These are phyloP conservation scores for Jordanella pulchra DNA, from an alignment of 2,797 vertebrate genomes.

Conservation along the genomic window DNA sequence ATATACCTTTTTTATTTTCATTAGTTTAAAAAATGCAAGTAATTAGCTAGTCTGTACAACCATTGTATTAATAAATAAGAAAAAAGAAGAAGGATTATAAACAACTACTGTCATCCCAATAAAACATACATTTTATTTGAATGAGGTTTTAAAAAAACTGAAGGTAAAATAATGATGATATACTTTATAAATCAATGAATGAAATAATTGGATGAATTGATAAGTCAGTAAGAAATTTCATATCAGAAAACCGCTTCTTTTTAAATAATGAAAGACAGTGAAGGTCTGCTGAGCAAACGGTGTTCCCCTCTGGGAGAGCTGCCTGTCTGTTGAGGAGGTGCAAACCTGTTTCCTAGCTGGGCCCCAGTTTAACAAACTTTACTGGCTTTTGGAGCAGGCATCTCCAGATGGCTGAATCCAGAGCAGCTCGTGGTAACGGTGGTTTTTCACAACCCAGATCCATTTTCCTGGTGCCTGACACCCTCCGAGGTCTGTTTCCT, in stretches of 20 bases:
- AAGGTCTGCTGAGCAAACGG: conserved; percentile 21
- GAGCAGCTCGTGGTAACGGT: conserved; percentile 82
- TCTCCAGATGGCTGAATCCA: conserved; percentile 84
- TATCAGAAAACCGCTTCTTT: neutral
- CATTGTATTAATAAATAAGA: conserved; percentile 22
- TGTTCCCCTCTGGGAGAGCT: conserved; percentile 52
- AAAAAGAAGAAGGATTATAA: neutral
- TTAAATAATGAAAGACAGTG: neutral
- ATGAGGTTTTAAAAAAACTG: neutral
- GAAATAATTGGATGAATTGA: neutral
- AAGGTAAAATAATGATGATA: conserved; percentile 14
- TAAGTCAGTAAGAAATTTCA: neutral
- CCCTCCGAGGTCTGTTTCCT: conserved; percentile 83
- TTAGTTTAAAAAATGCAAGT: conserved; percentile 27
- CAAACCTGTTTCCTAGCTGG: conserved; percentile 82
- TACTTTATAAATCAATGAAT: neutral
- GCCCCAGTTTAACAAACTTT: conserved; percentile 76
- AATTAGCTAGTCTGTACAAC: conserved; percentile 24
- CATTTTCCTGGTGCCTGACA: conserved; percentile 80
- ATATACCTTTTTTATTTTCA: conserved; percentile 18
- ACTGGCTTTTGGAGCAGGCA: conserved; percentile 80
- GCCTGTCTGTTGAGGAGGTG: conserved; percentile 68
- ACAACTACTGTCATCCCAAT: conserved; percentile 23
- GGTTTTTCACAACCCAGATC: conserved; percentile 83
- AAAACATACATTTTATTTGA: conserved; percentile 33